These are phyloP conservation scores for Ormyrus rosae DNA, from an alignment of 2,888 invertebrate genomes.

Conservation along the genomic window DNA sequence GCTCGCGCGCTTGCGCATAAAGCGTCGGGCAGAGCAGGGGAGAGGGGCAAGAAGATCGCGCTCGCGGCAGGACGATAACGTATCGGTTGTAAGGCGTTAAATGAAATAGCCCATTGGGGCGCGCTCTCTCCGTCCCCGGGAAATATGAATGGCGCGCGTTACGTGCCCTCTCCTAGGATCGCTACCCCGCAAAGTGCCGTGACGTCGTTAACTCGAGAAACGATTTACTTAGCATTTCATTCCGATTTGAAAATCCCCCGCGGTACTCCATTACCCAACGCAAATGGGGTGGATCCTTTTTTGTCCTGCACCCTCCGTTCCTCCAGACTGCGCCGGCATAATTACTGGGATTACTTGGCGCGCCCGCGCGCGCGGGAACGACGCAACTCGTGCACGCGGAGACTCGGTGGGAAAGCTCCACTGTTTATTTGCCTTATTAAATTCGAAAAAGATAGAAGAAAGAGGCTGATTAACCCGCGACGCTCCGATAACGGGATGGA, in stretches of 20 bases:
- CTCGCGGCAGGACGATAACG: slow-evolving; percentile 57
- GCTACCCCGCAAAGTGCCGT: slow-evolving; percentile 32
- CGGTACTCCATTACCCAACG: slow-evolving; percentile 34
- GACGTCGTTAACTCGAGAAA: slow-evolving; percentile 52
- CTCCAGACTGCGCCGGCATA: slow-evolving; percentile 2
- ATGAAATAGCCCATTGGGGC: slow-evolving; percentile 57
- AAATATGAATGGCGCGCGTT: slow-evolving; percentile 61
- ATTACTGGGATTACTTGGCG: slow-evolving; percentile 43
- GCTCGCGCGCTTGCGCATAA: neutral
- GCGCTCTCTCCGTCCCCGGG: slow-evolving; percentile 54
- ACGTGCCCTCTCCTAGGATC: neutral
- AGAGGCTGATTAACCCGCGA: slow-evolving; percentile 6
- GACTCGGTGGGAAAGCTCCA: slow-evolving; percentile 10
- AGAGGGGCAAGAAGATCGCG: neutral
- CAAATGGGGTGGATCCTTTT: slow-evolving; percentile 21
- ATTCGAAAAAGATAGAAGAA: too few species aligned
- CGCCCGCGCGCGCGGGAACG: slow-evolving; percentile 18
- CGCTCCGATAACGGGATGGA: slow-evolving; percentile 32
- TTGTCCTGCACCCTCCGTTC: slow-evolving; percentile 1
- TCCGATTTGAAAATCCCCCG: slow-evolving; percentile 44
- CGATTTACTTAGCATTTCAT: slow-evolving; percentile 53
- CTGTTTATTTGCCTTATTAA: neutral
- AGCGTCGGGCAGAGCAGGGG: neutral
- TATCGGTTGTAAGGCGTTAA: slow-evolving; percentile 62
- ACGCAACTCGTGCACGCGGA: slow-evolving; percentile 2